phyloP scores from a whole-genome alignment of 2,113 vertebrate genomes.

The Hippocampus zosterae region DNA sequence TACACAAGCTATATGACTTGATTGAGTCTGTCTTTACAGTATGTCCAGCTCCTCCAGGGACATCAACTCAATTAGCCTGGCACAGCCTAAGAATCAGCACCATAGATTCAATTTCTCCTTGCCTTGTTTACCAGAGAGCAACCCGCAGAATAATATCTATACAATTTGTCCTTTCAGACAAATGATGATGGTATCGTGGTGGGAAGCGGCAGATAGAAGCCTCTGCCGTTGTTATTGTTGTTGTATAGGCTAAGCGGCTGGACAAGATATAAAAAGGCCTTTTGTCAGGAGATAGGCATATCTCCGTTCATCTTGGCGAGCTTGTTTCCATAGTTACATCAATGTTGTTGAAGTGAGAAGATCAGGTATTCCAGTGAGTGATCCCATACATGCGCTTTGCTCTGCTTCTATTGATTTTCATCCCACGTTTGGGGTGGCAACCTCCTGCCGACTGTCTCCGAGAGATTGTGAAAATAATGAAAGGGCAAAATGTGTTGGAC shows the following conservation, averaged over 20 bases:
- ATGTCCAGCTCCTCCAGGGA: conserved; percentile 67
- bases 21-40: conserved; percentile 68
- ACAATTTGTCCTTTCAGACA: conserved; percentile 69
- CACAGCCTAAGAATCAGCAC: conserved; percentile 67
- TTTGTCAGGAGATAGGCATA: conserved; percentile 62
- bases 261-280: conserved; percentile 57
- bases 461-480: conserved; percentile 60
- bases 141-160: conserved; percentile 71
- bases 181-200: conserved; percentile 69
- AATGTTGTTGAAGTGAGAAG: conserved; percentile 69
- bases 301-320: conserved; percentile 54
- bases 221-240: conserved; percentile 34
- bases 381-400: conserved; percentile 65
- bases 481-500: conserved; percentile 41
- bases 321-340: conserved; percentile 77
- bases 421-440: conserved; percentile 28
- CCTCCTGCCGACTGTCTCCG: conserved; percentile 36
- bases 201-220: conserved; percentile 56
- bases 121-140: conserved; percentile 72
- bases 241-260: conserved; percentile 47
- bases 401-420: conserved; percentile 66
- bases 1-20: conserved; percentile 56
- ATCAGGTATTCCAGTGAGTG: conserved; percentile 71
- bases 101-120: conserved; percentile 71
- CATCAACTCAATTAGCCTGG: conserved; percentile 73